Base-by-base conservation (phyloP, 2,888 invertebrate species). In the Tetropium fuscum region DNA sequence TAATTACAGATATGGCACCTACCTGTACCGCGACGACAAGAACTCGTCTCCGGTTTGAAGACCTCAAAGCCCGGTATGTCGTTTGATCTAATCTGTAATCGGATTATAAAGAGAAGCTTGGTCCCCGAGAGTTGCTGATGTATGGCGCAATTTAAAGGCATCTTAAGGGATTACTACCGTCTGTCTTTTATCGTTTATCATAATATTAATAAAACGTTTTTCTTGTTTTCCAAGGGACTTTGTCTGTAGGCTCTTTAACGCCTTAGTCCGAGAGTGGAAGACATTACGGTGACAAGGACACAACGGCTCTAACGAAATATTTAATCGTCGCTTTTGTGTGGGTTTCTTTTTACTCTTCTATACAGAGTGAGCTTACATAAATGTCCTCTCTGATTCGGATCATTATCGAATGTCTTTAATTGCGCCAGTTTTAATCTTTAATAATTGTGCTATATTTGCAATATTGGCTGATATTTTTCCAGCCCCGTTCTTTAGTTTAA, bases 151-250 rank as follows among this genome's bases (percentile, higher is more conserved):
- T 60, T 58, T 60, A 58, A 64, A 60, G 62, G 45, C 60, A 65
- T 63, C 65, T 68, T 63, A 60, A 60, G 48, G 55, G 68, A 60
- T 69, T 69, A 71, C 68, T 68, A 68, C 69, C 64, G 67, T 66
- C 64, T 67, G 68, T 63, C 67, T 64, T 69, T 69, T 69, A 68
- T 67, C 71, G 63, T 71, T 69, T 67, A 71, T 71, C 71, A 71
- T 66, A 65, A 63, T 60, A 69, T 62, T 68, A 68, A 65, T 64
- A 67, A 66, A 67, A 48, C 58, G 59, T 48, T 64, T 67, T 68
- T 70, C 58, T 58, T 61, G 58, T 59, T 43, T 34, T 34, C 25
- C 25, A 34, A 11, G 47, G 36, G 27, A 30, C 41, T 56, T 47
- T 63, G 44, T 63, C 56, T 51, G n/a, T 57, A 45, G 34, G 40